Percentiles rank a stretch among this genome's conserved stretches.
Evolutionary conservation across 2,888 invertebrate genomes (phyloP).

Genomic region (Lycaena phlaeas): DNA sequence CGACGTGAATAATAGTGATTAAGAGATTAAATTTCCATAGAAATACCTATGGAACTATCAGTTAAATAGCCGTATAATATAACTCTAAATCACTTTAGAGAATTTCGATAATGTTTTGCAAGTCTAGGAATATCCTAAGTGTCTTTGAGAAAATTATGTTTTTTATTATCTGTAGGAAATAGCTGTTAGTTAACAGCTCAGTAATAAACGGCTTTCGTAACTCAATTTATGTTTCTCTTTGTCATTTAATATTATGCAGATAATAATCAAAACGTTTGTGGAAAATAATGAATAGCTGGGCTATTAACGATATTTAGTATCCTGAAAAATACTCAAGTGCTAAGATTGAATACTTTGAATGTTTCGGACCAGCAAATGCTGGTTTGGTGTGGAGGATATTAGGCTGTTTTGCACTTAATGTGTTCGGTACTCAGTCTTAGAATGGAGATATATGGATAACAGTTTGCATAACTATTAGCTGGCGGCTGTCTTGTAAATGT

Average conservation of each 20-base stretch:
- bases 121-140: background rate
- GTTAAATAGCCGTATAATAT: background rate
- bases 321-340: no score
- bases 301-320: no score
- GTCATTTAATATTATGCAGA: background rate
- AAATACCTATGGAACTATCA: constrained; percentile 1
- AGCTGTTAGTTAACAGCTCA: background rate
- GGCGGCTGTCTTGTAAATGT: no score
- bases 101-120: background rate
- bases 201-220: background rate
- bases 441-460: no score
- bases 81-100: background rate
- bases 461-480: no score
- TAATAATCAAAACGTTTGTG: no score
- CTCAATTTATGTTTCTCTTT: constrained; percentile 4
- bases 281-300: no score
- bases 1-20: constrained; percentile 5
- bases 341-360: no score
- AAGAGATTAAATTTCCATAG: constrained; percentile 9
- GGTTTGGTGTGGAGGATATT: no score
- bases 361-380: no score
- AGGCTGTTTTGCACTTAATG: no score
- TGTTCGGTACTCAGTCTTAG: no score
- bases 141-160: background rate
- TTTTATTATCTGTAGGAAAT: constrained; percentile 1